These are phyloP conservation scores for Drosophila sp. DNA, from an alignment of 1,140 invertebrate species.

Conservation along the genomic window DNA sequence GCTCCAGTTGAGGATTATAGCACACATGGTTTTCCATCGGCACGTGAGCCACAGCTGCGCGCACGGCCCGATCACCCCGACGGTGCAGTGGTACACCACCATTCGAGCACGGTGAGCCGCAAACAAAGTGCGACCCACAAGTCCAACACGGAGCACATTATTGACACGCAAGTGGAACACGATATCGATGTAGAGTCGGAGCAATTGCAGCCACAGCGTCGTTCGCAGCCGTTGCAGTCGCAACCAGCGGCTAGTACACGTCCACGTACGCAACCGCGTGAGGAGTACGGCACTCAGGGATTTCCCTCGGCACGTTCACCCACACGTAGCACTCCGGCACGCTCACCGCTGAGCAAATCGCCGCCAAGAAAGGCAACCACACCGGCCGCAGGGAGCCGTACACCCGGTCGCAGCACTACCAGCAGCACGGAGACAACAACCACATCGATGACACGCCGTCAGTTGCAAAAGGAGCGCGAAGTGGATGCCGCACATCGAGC, in stretches of 20 bases:
- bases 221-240: slow-evolving; percentile 24
- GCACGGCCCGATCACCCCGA: slow-evolving; percentile 54
- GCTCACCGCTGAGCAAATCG: slow-evolving; percentile 35
- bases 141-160: slow-evolving; percentile 66
- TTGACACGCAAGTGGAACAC: slow-evolving; percentile 71
- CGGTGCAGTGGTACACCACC: slow-evolving; percentile 49
- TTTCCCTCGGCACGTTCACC: slow-evolving; percentile 51
- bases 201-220: slow-evolving; percentile 22
- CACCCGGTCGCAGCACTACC: slow-evolving; percentile 19
- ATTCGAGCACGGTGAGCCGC: slow-evolving; percentile 20
- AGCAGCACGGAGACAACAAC: slow-evolving; percentile 40
- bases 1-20: slow-evolving; percentile 46
- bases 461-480: slow-evolving; percentile 84
- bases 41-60: slow-evolving; percentile 25
- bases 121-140: slow-evolving; percentile 58
- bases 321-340: slow-evolving; percentile 25
- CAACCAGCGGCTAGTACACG: slow-evolving; percentile 45
- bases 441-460: slow-evolving; percentile 58
- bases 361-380: slow-evolving; percentile 52
- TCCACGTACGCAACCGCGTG: slow-evolving; percentile 47
- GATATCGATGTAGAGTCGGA: slow-evolving; percentile 18
- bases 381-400: neutral
- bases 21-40: slow-evolving; percentile 70
- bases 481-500: slow-evolving; percentile 89
- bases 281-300: slow-evolving; percentile 49